Base-by-base conservation (phyloP, 2,888 invertebrate genomes). In the Iphiclides podalirius region DNA sequence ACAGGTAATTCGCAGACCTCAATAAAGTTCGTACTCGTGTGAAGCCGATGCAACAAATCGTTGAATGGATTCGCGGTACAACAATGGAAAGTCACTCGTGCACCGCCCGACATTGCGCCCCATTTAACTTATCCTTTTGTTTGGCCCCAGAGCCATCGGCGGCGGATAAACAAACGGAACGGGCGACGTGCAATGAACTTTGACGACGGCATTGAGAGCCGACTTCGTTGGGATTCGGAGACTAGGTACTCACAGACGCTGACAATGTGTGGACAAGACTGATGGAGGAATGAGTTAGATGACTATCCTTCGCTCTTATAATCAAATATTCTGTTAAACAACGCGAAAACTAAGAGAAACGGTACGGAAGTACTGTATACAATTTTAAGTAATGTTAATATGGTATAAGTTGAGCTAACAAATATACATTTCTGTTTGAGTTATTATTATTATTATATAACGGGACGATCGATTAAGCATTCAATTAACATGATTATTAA, bases 161-260 rank as follows among this genome's bases (percentile, higher is more conserved):
- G 37, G 37, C 34, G 35, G 17, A 36, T 45, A 58, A 55, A 53
- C 48, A 54, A 55, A 54, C 58, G 58, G 6, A 63, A 62, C 57
- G 54, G 60, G 58, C 62, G 53, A 48, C 54, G 72, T 60, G 53
- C 77, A 62, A 66, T 77, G 78, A 78, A 75, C 78, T 73, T 67
- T 72, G 54, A 54, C 70, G 59, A 63, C 61, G 63, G 64, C 64
- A 53, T 59, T 58, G 62, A 64, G 57, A 23, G 40, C 64, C 62
- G 67, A 66, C 72, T 66, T 67, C 64, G 65, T 59, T 63, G 64
- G 60, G 59, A n/a, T n/a, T n/a, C n/a, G n/a, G n/a, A n/a, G n/a
- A 2, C 57, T 60, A 63, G 71, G 68, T 73, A 79, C 79, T 75
- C 75, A 75, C 73, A 60, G 63, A 35, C 57, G 49, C 66, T 59